Percentiles rank a stretch among this genome's conserved stretches.
phyloP scores from a whole-genome alignment of 2,888 invertebrate genomes.

The Disparrhopalites patrizii region DNA sequence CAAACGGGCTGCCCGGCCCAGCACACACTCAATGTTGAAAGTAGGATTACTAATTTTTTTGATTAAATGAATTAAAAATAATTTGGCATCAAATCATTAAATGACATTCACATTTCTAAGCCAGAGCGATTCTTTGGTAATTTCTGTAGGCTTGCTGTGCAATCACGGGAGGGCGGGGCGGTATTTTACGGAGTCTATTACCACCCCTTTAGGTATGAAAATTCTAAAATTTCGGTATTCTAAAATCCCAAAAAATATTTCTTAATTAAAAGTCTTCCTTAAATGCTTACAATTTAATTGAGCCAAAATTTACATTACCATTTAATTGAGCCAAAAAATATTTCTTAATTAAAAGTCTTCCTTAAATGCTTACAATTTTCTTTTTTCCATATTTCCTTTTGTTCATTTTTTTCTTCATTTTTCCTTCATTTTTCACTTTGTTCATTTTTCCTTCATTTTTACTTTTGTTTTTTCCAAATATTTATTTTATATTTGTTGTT shows the following conservation, averaged over 20 bases:
- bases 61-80: not conserved
- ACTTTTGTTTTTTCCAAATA: too few relatives aligned
- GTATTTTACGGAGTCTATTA: conserved; percentile 42
- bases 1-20: conserved; percentile 40
- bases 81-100: not conserved
- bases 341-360: too few relatives aligned
- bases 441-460: too few relatives aligned
- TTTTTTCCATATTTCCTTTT: not conserved
- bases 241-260: too few relatives aligned
- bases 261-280: too few relatives aligned
- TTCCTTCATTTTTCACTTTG: too few relatives aligned
- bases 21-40: conserved; percentile 36
- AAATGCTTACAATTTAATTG: not conserved
- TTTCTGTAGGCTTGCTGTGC: conserved; percentile 35
- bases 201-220: conserved; percentile 28
- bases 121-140: too few relatives aligned
- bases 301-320: not conserved
- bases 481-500: too few relatives aligned
- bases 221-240: not conserved
- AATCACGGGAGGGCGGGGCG: conserved; percentile 39
- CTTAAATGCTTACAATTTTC: too few relatives aligned
- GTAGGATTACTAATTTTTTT: too few relatives aligned
- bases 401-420: not conserved
- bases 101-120: too few relatives aligned
- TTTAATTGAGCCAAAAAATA: not conserved